These are phyloP conservation scores for Liopterus haemorrhoidalis DNA, from an alignment of 2,888 invertebrate genomes.

Conservation along the genomic window DNA sequence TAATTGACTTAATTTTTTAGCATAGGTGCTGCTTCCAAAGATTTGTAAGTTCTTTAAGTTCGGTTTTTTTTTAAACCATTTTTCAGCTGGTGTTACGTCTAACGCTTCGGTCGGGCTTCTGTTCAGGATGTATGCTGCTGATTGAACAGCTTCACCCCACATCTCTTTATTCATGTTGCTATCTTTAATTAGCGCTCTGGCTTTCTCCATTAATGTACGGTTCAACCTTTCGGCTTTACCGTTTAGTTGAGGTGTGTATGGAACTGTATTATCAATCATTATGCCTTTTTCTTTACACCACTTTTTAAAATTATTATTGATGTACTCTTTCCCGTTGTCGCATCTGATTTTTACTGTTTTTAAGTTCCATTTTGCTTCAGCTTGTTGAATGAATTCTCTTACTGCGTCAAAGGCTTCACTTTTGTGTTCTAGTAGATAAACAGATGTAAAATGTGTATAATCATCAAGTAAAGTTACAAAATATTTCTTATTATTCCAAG, in stretches of 20 bases:
- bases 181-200: constrained; percentile 29
- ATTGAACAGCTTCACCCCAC: constrained; percentile 30
- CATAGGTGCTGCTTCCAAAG: constrained; percentile 29
- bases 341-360: constrained; percentile 28
- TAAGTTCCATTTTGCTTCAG: constrained; percentile 21
- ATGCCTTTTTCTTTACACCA: constrained; percentile 29
- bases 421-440: constrained; percentile 33
- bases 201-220: constrained; percentile 29
- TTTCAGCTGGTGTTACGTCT: constrained; percentile 29
- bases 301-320: too few species aligned
- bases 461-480: constrained; percentile 39
- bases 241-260: constrained; percentile 31
- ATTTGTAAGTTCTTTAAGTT: constrained; percentile 29
- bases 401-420: constrained; percentile 25
- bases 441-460: constrained; percentile 38
- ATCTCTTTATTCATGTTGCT: constrained; percentile 26
- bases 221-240: constrained; percentile 31
- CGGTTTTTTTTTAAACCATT: constrained; percentile 29
- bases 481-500: constrained; percentile 37
- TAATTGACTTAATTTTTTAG: constrained; percentile 19
- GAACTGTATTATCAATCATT: constrained; percentile 23
- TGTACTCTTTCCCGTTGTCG: constrained; percentile 31
- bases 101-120: constrained; percentile 25
- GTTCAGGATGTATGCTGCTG: constrained; percentile 28
- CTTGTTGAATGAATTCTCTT: constrained; percentile 23